Evolutionary conservation across 2,797 vertebrate species (phyloP).

Genomic region (Chromis chromis): DNA sequence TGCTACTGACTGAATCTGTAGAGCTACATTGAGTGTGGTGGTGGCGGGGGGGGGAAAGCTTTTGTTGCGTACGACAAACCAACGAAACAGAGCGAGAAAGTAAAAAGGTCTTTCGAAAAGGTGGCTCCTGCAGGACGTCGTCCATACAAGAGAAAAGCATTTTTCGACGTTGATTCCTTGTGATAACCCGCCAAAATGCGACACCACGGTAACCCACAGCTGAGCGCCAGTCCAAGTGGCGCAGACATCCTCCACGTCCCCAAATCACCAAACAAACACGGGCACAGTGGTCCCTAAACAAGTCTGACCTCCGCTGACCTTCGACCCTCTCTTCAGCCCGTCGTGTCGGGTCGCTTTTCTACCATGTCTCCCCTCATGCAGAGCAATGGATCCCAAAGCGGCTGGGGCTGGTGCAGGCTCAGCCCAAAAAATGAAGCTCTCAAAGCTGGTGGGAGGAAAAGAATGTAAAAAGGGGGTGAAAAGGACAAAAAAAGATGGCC

Average conservation of each 20-base stretch:
- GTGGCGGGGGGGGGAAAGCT: constrained; percentile 34
- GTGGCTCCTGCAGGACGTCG: constrained; percentile 46
- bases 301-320: constrained; percentile 52
- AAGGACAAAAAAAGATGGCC: constrained; percentile 62
- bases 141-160: constrained; percentile 59
- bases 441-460: constrained; percentile 75
- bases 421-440: constrained; percentile 76
- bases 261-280: constrained; percentile 33
- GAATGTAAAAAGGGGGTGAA: constrained; percentile 57
- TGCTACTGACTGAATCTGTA: constrained; percentile 76
- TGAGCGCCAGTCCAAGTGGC: constrained; percentile 9
- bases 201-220: constrained; percentile 11
- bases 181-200: constrained; percentile 16
- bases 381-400: constrained; percentile 72
- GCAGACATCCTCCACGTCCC: constrained; percentile 41
- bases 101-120: constrained; percentile 38
- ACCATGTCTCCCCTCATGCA: constrained; percentile 72
- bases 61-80: constrained; percentile 60
- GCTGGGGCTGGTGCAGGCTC: constrained; percentile 58
- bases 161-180: constrained; percentile 21
- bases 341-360: constrained; percentile 35
- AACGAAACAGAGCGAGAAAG: constrained; percentile 55
- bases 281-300: constrained; percentile 34
- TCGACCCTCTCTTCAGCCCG: constrained; percentile 37
- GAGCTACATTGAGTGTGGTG: constrained; percentile 73